A percentile compares a stretch with the other conserved stretches of the same genome.
phyloP scores from a whole-genome alignment of 2,113 vertebrate species.

The Syrrhaptes paradoxus region DNA sequence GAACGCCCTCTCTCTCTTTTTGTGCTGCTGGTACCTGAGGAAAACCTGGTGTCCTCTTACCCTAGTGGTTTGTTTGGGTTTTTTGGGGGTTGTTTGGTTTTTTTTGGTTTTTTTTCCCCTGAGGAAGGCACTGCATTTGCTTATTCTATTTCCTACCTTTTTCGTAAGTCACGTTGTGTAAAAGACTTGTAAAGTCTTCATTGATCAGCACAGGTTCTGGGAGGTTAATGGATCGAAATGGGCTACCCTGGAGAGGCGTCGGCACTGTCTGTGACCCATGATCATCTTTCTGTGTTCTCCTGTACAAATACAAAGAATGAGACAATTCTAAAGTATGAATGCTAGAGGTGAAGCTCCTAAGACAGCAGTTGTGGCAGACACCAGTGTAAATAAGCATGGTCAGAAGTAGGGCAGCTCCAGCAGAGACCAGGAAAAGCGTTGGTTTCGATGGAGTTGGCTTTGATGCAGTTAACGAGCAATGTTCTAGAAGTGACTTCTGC shows the following conservation, averaged over 20 bases:
- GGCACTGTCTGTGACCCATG: constrained; percentile 73
- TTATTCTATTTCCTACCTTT: constrained; percentile 71
- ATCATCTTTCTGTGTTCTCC: constrained; percentile 82
- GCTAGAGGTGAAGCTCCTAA: background rate
- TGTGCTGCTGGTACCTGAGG: background rate
- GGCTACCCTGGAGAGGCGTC: constrained; percentile 77
- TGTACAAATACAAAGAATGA: constrained; percentile 44
- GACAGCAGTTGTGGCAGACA: background rate
- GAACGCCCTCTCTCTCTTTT: background rate
- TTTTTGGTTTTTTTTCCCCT: background rate
- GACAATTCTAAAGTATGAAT: background rate
- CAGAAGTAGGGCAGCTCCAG: constrained; percentile 1
- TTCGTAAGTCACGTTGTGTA: constrained; percentile 78
- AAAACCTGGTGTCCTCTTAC: background rate
- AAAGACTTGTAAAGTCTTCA: constrained; percentile 78
- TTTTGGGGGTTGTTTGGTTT: no score
- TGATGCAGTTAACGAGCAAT: background rate
- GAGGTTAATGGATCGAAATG: constrained; percentile 79
- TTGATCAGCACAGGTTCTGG: constrained; percentile 77
- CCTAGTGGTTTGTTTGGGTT: background rate
- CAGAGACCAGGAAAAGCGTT: background rate
- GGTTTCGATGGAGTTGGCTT: background rate
- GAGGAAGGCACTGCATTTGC: background rate
- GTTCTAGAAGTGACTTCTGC: background rate
- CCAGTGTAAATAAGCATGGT: background rate